phyloP scores from a whole-genome alignment of 2,888 invertebrate species.

The Galerucella nymphaeae region DNA sequence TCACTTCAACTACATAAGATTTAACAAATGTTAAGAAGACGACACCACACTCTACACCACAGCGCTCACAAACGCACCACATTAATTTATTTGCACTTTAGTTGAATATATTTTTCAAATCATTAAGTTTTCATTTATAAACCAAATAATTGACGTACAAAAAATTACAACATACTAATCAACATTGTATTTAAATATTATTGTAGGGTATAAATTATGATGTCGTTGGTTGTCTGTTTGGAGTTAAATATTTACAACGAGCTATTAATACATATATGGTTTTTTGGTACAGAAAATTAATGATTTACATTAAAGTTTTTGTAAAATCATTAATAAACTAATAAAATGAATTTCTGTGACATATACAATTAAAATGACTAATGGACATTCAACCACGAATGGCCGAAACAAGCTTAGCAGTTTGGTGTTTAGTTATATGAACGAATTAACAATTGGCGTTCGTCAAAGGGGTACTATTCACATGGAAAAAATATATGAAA shows the following conservation, averaged over 20 bases:
- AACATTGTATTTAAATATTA: neutral
- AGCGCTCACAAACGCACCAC: too few relatives aligned
- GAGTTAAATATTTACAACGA: slow-evolving; percentile 6
- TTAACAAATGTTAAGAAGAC: too few relatives aligned
- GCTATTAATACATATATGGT: slow-evolving; percentile 14
- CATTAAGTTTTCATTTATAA: too few relatives aligned
- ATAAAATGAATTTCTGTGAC: slow-evolving; percentile 38
- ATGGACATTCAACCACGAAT: slow-evolving; percentile 34
- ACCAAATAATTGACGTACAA: neutral
- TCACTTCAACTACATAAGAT: too few relatives aligned
- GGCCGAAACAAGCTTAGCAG: slow-evolving; percentile 31
- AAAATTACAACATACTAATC: neutral
- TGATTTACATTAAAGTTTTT: slow-evolving; percentile 25
- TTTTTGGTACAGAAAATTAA: slow-evolving; percentile 25
- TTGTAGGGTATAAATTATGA: neutral
- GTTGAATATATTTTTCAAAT: too few relatives aligned
- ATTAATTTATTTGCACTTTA: too few relatives aligned
- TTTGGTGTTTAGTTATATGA: slow-evolving; percentile 24
- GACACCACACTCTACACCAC: too few relatives aligned
- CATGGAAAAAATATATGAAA: neutral
- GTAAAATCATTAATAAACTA: slow-evolving; percentile 37
- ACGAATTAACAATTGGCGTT: neutral
- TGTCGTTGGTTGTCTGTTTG: neutral
- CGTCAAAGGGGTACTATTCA: neutral
- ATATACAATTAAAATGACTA: slow-evolving; percentile 39